Base-by-base conservation (phyloP, 2,113 vertebrate species). In the Oncorhynchus clarkii region DNA sequence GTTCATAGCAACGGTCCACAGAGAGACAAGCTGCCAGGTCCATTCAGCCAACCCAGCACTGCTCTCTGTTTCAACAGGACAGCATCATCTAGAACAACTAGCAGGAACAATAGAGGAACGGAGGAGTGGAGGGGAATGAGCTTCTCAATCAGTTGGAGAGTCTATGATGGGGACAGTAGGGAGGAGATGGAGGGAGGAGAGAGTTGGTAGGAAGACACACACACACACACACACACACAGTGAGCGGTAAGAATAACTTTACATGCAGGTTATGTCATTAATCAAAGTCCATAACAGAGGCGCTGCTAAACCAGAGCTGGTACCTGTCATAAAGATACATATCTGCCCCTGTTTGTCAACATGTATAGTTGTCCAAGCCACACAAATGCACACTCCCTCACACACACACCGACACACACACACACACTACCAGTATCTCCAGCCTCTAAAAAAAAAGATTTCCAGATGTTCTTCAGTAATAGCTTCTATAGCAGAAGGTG, bases 1-100 rank as follows among this genome's bases (percentile, higher is more conserved):
- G 69, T 82, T 80, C 89, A 90, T 89, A 90, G 92, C 90, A 91
- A 93, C 92, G 85, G 62, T 49, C 34, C 78, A 84, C 8, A 49
- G 48, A 49, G 48, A 49, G 7, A 13, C 48, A 49, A 13, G 48
- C 48, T 11, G 48, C 48, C 48, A 49, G 48, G 48, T 49, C 84
- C 69, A 85, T 91, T 90, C 82, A 87, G 77, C 67, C 39, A 45
- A 68, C 74, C 74, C 78, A 71, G 84, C 83, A 86, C 80, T 79
- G 75, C 76, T 79, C 81, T 74, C 75, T 89, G 87, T 84, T 89
- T 80, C 73, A 75, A 84, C 83, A 85, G 85, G 89, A 86, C 82
- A 84, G 85, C 83, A 86, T 85, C 81, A 83, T 16, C 73, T 82
- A 71, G 89, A 88, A 89, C 89, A 88, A 90, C 90, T 83, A 86